Evolutionary conservation across 1,140 invertebrate genomes (phyloP).

Genomic region (Megalonaias nervosa): DNA sequence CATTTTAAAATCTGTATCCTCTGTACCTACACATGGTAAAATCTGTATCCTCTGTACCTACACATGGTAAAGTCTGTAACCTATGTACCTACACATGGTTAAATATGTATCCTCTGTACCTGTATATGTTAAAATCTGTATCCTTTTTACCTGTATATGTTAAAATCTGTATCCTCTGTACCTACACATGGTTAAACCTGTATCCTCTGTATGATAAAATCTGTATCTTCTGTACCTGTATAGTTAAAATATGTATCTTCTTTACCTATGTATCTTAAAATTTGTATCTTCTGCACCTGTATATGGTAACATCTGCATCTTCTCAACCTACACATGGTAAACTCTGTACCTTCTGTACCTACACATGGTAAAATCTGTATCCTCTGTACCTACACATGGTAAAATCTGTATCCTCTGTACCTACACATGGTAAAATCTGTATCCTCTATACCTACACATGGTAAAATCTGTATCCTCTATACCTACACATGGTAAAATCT

Average conservation of each 20-base stretch:
- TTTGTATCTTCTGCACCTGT: background rate
- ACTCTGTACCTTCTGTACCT: too few relatives aligned
- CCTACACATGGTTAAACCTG: too few relatives aligned
- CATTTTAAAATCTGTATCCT: background rate
- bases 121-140: too few relatives aligned
- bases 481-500: background rate
- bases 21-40: background rate
- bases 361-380: background rate
- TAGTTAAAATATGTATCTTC: background rate
- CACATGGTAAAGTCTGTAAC: background rate
- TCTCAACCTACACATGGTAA: too few relatives aligned
- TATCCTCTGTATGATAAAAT: too few relatives aligned
- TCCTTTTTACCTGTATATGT: too few relatives aligned
- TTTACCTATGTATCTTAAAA: background rate
- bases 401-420: too few relatives aligned
- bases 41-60: background rate
- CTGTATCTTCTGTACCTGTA: background rate
- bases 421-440: too few relatives aligned
- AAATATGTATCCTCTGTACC: background rate
- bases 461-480: background rate
- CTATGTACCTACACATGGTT: background rate
- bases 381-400: too few relatives aligned
- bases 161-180: background rate
- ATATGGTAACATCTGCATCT: background rate
- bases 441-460: too few relatives aligned